Evolutionary conservation across 1,140 invertebrate genomes (phyloP), one percentile per base, ranked within the genome.

Genomic region (Sesamia nonagrioides): DNA sequence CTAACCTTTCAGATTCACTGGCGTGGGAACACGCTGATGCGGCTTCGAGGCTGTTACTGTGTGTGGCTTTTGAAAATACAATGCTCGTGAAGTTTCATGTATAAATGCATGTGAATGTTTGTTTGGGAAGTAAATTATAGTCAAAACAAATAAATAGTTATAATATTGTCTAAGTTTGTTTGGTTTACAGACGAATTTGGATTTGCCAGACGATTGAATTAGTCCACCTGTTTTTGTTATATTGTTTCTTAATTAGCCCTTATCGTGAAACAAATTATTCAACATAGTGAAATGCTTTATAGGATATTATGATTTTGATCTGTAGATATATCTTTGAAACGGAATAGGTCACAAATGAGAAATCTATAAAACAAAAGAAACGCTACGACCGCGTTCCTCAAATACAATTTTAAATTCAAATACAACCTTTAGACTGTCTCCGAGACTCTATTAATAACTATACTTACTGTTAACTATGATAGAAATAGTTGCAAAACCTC

Each of bases 1-100:
- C 42, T 50, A 75, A 63, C 40, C 58, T 75, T 75, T 58, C 56
- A n/a, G 73, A 75, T 52, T 75, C 61, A 18, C 58, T 48, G 17
- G 42, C 21, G 66, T 50, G 37, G 42, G n/a, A 63, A 75, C 21
- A 1, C 40, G 54, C 6, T n/a, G 9, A 15, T 35, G 13, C 2
- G 50, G 35, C 11, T 48, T 54, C 50, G 50, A 52, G 50, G 48
- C 21, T 71, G 68, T 35, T 52, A 40, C 37, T 0, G 6, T 9
- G 0, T 6, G 6, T 40, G n/a, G 13, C 42, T 69, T 69, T 33
- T 33, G 6, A 69, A 33, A 15, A 40, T 40, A 3, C 37, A 40
- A 40, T 8, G 37, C 37, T 40, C 27, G 27, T 27, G 27, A 1
- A 1, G 27, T 27, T 1, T 1, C 27, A 27, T 27, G 27, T 27